These are phyloP conservation scores for Asteroscopus sphinx DNA, from an alignment of 2,888 invertebrate species.

Conservation along the genomic window DNA sequence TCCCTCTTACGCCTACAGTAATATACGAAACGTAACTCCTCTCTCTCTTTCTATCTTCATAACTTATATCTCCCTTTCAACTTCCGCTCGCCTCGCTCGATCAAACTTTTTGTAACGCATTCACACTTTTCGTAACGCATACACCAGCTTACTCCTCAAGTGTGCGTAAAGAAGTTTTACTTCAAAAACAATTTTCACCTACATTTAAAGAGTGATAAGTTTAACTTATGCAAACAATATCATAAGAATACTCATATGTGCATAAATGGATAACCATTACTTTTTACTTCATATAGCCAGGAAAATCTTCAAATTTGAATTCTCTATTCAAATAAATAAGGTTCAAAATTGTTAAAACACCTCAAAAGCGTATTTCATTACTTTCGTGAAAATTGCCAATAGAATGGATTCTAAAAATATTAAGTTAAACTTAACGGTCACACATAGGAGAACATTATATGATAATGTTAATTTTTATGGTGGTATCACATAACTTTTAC, in stretches of 20 bases:
- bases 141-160: no score
- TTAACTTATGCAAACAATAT: slow-evolving; percentile 1
- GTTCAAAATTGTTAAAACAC: background rate
- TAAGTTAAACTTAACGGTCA: background rate
- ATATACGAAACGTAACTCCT: no score
- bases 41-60: no score
- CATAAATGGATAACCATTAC: background rate
- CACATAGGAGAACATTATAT: background rate
- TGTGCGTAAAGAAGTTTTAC: no score
- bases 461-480: background rate
- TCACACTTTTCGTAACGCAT: no score
- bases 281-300: background rate
- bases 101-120: no score
- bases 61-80: no score
- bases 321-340: background rate
- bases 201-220: background rate
- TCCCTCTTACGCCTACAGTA: no score
- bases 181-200: background rate
- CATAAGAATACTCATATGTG: background rate
- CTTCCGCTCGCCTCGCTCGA: no score
- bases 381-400: background rate
- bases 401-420: background rate
- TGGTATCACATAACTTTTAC: no score
- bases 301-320: background rate
- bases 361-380: background rate